phyloP scores from a whole-genome alignment of 2,888 invertebrate genomes.

The Mimumesa dahlbomi region DNA sequence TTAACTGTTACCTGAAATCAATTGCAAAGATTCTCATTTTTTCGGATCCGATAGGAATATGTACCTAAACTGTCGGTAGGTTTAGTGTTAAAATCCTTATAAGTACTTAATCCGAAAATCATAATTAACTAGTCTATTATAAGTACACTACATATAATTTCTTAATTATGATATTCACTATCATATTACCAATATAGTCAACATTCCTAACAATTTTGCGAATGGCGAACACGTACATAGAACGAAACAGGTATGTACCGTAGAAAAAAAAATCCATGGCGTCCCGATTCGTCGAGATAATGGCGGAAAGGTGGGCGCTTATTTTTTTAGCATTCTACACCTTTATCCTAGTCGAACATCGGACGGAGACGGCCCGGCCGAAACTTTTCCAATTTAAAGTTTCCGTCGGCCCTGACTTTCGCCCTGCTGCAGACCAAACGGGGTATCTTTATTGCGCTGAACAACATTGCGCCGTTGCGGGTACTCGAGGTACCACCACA shows the following conservation, averaged over 20 bases:
- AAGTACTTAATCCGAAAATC: no score
- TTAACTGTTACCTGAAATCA: no score
- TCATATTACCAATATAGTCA: no score
- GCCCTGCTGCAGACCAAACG: slow-evolving; percentile 68
- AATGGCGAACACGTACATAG: not conserved
- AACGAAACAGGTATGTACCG: not conserved
- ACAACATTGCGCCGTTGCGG: slow-evolving; percentile 70
- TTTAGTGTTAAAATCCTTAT: no score
- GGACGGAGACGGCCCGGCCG: slow-evolving; percentile 60
- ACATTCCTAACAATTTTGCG: no score
- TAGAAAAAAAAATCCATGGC: not conserved
- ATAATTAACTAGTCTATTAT: no score
- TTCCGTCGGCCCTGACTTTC: slow-evolving; percentile 73
- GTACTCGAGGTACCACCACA: slow-evolving; percentile 30
- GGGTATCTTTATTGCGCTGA: slow-evolving; percentile 78
- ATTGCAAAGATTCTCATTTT: no score
- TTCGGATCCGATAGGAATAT: no score
- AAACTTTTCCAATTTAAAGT: slow-evolving; percentile 78
- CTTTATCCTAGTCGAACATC: slow-evolving; percentile 57
- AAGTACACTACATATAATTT: no score
- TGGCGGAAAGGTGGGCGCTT: slow-evolving; percentile 40
- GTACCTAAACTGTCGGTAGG: no score
- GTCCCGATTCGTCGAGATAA: not conserved
- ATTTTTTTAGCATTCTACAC: slow-evolving; percentile 67
- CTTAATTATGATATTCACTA: no score